A percentile compares a stretch with the other conserved stretches of the same genome.
These are phyloP conservation scores for Rotaria magnacalcarata DNA, from an alignment of 2,888 invertebrate species.

Conservation along the genomic window DNA sequence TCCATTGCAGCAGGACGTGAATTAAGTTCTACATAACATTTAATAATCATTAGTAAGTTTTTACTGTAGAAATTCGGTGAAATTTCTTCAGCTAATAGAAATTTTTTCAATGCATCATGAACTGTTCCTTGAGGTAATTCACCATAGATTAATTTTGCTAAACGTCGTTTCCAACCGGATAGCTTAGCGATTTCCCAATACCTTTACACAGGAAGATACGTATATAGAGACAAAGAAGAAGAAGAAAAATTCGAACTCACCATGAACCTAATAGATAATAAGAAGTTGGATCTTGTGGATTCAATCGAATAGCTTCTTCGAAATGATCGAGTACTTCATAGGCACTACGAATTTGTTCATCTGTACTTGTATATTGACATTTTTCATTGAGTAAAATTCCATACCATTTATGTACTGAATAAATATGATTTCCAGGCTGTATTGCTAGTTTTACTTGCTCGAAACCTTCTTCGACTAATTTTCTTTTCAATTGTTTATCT, in stretches of 20 bases:
- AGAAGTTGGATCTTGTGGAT: neutral
- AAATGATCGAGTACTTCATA: conserved; percentile 31
- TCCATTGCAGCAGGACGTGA: neutral
- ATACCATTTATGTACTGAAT: conserved; percentile 37
- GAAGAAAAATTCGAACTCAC: neutral
- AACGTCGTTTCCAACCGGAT: conserved; percentile 10
- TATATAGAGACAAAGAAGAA: neutral
- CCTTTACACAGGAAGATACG: neutral
- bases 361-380: neutral
- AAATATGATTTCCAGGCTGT: neutral
- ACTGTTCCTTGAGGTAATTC: conserved; percentile 3
- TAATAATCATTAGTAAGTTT: conserved; percentile 28
- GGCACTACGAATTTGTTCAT: conserved; percentile 21
- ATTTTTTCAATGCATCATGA: conserved; percentile 19
- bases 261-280: conserved; percentile 16
- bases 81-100: conserved; percentile 15
- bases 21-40: conserved; percentile 25
- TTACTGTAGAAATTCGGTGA: conserved; percentile 1
- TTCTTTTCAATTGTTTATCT: conserved; percentile 27
- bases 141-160: conserved; percentile 31
- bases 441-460: neutral
- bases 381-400: conserved; percentile 3
- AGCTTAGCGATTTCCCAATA: conserved; percentile 2
- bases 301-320: conserved; percentile 31
- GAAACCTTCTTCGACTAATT: conserved; percentile 18